These are phyloP conservation scores for Bergia sp. DNA, from an alignment of 92 coral and sea anemone genomes.

Conservation along the genomic window DNA sequence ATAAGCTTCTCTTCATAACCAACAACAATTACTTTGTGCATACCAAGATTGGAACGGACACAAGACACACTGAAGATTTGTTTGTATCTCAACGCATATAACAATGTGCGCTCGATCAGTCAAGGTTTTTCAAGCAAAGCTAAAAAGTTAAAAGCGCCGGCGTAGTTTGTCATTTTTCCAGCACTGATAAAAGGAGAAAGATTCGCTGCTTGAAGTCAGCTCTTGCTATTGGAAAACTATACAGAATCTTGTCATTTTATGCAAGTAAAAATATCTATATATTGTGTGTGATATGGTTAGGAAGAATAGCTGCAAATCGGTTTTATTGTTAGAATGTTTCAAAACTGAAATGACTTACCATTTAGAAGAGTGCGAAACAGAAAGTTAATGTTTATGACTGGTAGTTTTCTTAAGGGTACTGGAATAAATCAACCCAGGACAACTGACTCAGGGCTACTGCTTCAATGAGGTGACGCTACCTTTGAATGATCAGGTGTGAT, in stretches of 20 bases:
- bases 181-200: neutral
- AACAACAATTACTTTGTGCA: neutral
- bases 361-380: neutral
- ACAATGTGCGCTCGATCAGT: neutral
- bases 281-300: neutral
- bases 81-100: neutral
- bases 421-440: neutral
- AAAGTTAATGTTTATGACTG: neutral
- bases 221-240: neutral
- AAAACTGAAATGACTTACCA: slow-evolving; percentile 22
- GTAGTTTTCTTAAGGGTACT: neutral
- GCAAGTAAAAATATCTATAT: neutral
- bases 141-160: neutral
- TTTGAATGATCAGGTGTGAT: slow-evolving; percentile 23
- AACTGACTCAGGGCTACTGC: neutral
- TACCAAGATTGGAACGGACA: neutral
- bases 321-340: neutral
- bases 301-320: neutral
- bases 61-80: too few relatives aligned
- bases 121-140: neutral
- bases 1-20: neutral
- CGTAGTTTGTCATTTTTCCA: neutral
- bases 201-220: neutral
- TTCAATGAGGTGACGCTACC: neutral
- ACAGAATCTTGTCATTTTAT: neutral